Conservation (phyloP, 1,140 invertebrate species). For the Lycorma delicatula region DNA sequence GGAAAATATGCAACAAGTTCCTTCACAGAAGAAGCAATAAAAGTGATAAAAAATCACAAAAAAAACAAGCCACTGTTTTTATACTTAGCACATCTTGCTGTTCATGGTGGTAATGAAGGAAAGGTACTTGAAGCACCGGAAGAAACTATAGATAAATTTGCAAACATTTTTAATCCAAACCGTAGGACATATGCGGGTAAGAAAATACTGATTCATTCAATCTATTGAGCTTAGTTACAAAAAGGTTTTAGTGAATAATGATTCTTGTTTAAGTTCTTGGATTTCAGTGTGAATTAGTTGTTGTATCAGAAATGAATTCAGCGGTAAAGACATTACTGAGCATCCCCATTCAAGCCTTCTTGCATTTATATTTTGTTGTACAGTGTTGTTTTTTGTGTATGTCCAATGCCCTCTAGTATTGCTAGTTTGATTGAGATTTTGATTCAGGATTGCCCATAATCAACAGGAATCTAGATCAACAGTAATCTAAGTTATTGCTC, state of each 20-base stretch:
- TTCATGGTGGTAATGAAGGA: constrained; percentile 51
- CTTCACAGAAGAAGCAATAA: constrained; percentile 53
- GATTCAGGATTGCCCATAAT: too few relatives aligned
- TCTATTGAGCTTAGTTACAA: background rate
- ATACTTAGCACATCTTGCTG: constrained; percentile 56
- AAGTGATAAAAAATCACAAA: constrained; percentile 49
- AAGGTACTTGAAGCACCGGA: constrained; percentile 50
- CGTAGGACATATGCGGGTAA: constrained; percentile 57
- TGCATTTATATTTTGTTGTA: too few relatives aligned
- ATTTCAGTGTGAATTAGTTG: background rate
- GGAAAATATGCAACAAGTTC: constrained; percentile 60
- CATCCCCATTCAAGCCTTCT: too few relatives aligned
- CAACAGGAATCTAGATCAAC: too few relatives aligned
- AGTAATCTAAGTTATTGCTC: too few relatives aligned
- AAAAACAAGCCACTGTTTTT: constrained; percentile 51
- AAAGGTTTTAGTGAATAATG: too few relatives aligned
- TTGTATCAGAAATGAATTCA: background rate
- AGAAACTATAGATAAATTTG: constrained; percentile 51
- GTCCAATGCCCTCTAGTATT: too few relatives aligned
- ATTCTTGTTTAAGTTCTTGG: too few relatives aligned
- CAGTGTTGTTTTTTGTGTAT: too few relatives aligned
- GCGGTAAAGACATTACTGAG: background rate
- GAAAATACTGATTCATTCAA: too few relatives aligned
- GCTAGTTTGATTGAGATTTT: too few relatives aligned
- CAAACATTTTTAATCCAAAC: constrained; percentile 52